Evolutionary conservation across 2,113 vertebrate species (phyloP), one percentile per base, ranked within the genome.

Genomic region (Octodon degus): DNA sequence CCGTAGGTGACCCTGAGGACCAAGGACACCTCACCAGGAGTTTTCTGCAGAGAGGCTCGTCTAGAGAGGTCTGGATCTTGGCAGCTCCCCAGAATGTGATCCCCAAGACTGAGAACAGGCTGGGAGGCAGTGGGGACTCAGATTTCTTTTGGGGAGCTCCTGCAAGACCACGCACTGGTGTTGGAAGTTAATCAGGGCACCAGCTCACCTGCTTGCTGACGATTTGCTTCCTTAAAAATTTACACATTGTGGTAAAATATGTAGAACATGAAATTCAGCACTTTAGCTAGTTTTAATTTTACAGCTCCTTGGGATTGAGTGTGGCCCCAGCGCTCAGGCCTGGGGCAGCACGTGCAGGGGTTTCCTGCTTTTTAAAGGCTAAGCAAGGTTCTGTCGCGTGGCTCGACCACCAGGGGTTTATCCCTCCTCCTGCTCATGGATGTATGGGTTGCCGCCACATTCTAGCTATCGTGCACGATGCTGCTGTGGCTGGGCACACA

Each of bases 111-210:
- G 50, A 86, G 12, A 7, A 14, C 16, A n/a, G 2, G 9, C 40
- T 7, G 1, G 34, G 32, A 20, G 27, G 5, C 32, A 50, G 43
- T 1, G 2, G 0, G 25, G 19, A 9, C 22, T 30, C 32, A 55
- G 20, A 62, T 47, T 43, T 32, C 19, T 62, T 67, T 25, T n/a
- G 5, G 19, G 50, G 43, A 79, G 17, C 58, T 82, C 27, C 50
- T 77, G 32, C 4, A 10, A 65, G 77, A 0, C 34, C 25, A 1
- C 16, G n/a, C 19, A 1, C 72, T 55, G 7, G 60, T 47, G 68
- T 40, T 27, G 22, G 22, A 70, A 58, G n/a, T 30, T 4, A 53
- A 79, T 27, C 0, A 7, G 37, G 34, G 8, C 7, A 6, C 9
- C 6, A 24, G 53, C n/a, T n/a, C 0, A 30, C 80, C 58, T 55